Base-by-base conservation (phyloP, 2,113 vertebrate species). In the Callipepla squamata region DNA sequence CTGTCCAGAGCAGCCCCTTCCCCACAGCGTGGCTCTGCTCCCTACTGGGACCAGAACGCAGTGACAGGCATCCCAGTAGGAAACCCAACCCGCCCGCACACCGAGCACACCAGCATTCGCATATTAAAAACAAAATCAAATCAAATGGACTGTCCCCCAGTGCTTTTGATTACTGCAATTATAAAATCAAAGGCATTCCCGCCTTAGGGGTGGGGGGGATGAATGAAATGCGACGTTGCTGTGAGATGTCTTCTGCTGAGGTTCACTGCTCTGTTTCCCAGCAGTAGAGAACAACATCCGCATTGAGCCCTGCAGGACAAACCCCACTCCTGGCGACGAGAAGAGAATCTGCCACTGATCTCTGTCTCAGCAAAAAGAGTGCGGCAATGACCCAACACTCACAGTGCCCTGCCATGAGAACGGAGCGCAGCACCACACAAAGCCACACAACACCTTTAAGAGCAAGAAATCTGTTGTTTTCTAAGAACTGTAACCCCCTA, bases 161-260 rank as follows among this genome's bases (percentile, higher is more conserved):
- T 18, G 83, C 47, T 96, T 93, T 15, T 78, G 61, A 91, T 91
- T 85, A 70, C 50, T 58, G 6, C 61, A 90, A 32, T 83, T 83
- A 90, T 22, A 85, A 93, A 96, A 89, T 58, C 67, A 94, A 92
- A 91, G 81, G 40, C 67, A 25, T 59, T 79, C 55, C 65, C 38
- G 8, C 47, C 42, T 80, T 57, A 66, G 65, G 79, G 74, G 19
- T 2, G 44, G 34, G 34, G 44, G 1, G 6, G 72, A 67, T 57
- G 65, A 85, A 89, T 89, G 74, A 91, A 93, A 94, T 57, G 45
- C 1, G 42, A 57, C 80, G 93, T 72, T 65, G 67, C 26, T 53
- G 17, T 0, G 32, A 74, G 19, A 87, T 13, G 40, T 36, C 57
- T 70, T 23, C 61, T 80, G 42, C 32, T 44, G 87, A 92, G 79